These are phyloP conservation scores for Drosophila biarmipes DNA, from an alignment of 1,140 invertebrate species.

Conservation along the genomic window DNA sequence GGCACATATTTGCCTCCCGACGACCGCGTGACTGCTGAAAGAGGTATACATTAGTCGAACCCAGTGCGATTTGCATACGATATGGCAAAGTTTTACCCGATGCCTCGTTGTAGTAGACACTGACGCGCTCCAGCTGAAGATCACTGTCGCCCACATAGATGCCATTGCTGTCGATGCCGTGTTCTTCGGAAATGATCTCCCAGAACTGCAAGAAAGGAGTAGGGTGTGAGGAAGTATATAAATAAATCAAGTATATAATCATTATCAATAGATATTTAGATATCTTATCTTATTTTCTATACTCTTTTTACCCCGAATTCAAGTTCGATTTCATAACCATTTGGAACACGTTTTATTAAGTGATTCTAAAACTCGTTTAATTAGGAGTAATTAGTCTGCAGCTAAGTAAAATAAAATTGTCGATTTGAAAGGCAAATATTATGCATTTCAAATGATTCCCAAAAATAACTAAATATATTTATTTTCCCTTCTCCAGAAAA, in stretches of 20 bases:
- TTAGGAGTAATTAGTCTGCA: slow-evolving; percentile 1
- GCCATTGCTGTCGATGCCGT: slow-evolving; percentile 94
- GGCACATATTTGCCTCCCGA: slow-evolving; percentile 91
- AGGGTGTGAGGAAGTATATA: background rate
- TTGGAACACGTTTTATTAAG: background rate
- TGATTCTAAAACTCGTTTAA: background rate
- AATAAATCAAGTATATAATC: background rate
- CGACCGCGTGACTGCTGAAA: slow-evolving; percentile 74
- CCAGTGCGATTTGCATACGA: background rate
- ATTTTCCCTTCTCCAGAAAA: background rate
- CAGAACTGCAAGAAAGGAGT: slow-evolving; percentile 90
- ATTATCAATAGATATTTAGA: too few relatives aligned
- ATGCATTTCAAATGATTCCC: background rate
- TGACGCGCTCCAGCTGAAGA: slow-evolving; percentile 94
- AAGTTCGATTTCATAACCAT: background rate
- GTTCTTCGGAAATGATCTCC: slow-evolving; percentile 97
- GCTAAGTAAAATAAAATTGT: background rate
- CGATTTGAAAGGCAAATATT: background rate
- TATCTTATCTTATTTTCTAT: too few relatives aligned
- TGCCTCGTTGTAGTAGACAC: slow-evolving; percentile 96
- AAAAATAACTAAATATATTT: too few relatives aligned
- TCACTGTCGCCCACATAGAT: slow-evolving; percentile 93
- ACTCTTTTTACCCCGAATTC: background rate
- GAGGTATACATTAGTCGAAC: slow-evolving; percentile 1
- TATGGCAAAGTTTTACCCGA: slow-evolving; percentile 86